A percentile compares a stretch with the other conserved stretches of the same genome.
These are phyloP conservation scores for Atta colombica DNA, from an alignment of 1,140 invertebrate species.

Conservation along the genomic window DNA sequence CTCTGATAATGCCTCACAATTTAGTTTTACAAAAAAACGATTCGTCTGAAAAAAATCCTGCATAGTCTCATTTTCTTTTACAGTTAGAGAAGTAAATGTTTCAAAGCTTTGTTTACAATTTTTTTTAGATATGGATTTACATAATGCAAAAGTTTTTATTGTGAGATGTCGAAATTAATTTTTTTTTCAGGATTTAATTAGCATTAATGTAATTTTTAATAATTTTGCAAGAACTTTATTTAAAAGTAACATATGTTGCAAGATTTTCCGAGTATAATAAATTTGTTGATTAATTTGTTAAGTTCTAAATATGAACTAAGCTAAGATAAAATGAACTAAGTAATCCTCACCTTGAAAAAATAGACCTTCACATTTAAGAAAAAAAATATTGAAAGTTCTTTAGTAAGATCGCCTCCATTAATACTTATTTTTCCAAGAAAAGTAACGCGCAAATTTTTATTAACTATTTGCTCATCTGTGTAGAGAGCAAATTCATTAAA, in stretches of 20 bases:
- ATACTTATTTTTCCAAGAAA: constrained; percentile 9
- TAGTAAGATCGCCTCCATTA: not conserved
- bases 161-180: not conserved
- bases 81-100: not conserved
- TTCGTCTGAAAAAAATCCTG: constrained; percentile 14
- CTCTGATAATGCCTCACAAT: not conserved
- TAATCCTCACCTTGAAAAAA: constrained; percentile 24
- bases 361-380: not conserved
- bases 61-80: not conserved
- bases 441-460: not conserved
- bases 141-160: not conserved
- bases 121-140: constrained; percentile 13
- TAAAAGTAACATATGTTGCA: constrained; percentile 30
- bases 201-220: constrained; percentile 16
- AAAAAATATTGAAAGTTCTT: constrained; percentile 10
- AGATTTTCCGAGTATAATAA: not conserved
- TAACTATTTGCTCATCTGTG: not conserved
- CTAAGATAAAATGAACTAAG: not conserved
- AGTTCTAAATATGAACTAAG: not conserved
- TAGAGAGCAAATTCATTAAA: not conserved
- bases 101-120: not conserved
- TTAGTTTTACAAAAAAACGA: not conserved
- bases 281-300: not conserved
- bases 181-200: constrained; percentile 4
- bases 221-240: not conserved